Conservation (phyloP, 2,797 vertebrate genomes). For the Squalus acanthias region DNA sequence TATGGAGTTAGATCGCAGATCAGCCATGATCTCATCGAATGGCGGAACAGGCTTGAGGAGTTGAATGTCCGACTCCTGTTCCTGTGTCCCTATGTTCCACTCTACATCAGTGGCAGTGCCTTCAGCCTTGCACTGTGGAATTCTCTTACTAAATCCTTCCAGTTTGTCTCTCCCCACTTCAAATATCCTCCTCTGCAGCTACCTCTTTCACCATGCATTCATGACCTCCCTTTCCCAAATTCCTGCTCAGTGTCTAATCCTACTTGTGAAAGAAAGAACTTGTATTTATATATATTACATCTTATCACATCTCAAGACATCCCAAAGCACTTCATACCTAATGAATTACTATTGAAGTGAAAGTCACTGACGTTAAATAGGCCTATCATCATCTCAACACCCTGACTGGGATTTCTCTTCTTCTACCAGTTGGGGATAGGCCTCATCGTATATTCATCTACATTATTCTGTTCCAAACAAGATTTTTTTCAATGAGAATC, state of each 20-base stretch:
- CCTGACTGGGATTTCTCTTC: not conserved
- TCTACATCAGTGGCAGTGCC: not conserved
- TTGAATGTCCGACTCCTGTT: no score
- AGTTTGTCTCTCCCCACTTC: not conserved
- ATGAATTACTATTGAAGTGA: not conserved
- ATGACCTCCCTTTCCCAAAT: not conserved
- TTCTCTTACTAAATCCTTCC: not conserved
- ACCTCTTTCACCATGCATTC: not conserved
- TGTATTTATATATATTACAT: not conserved
- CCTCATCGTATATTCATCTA: not conserved
- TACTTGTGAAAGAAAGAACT: not conserved
- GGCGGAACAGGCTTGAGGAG: no score
- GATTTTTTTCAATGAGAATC: no score
- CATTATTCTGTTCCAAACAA: no score
- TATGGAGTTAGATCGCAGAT: no score
- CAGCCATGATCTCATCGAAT: no score
- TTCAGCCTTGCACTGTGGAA: not conserved
- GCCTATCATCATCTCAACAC: not conserved
- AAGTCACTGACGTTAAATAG: not conserved
- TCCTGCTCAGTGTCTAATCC: not conserved
- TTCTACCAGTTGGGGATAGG: not conserved
- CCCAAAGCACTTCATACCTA: no score
- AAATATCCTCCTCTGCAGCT: not conserved
- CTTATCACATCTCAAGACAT: not conserved
- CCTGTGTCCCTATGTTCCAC: not conserved